Evolutionary conservation across 2,113 vertebrate genomes (phyloP).

Genomic region (Potamarius usumacintae): DNA sequence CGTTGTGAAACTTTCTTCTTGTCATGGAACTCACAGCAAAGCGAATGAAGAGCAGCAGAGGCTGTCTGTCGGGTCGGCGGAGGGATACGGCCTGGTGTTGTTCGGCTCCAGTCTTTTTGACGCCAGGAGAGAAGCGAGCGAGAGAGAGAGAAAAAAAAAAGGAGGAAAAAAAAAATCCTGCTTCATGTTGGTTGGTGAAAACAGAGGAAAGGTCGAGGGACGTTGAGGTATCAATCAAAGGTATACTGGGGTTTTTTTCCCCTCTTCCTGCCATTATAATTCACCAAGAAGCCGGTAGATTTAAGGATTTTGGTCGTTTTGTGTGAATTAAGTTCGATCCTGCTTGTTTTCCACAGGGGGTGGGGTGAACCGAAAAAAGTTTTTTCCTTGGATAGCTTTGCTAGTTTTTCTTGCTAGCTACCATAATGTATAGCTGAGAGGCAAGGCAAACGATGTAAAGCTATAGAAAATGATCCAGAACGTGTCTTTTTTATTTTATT

Average conservation of each 20-base stretch:
- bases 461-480: not conserved
- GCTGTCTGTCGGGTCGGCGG: conserved; percentile 65
- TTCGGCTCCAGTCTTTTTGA: conserved; percentile 69
- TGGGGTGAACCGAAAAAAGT: conserved; percentile 64
- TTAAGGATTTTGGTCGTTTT: not conserved
- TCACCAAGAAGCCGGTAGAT: not conserved
- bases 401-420: conserved; percentile 16
- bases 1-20: not conserved
- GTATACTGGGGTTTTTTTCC: conserved; percentile 51
- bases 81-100: conserved; percentile 66
- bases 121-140: conserved; percentile 64
- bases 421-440: not conserved
- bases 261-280: not conserved
- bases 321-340: conserved; percentile 51
- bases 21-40: not conserved
- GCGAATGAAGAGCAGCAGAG: conserved; percentile 9
- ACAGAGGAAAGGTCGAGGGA: conserved; percentile 29
- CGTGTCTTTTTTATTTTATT: not conserved
- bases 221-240: conserved; percentile 45
- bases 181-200: conserved; percentile 54
- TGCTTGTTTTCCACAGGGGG: conserved; percentile 59
- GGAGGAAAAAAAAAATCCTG: conserved; percentile 40
- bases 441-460: not conserved
- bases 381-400: conserved; percentile 48
- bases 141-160: conserved; percentile 50